phyloP scores from a whole-genome alignment of 2,888 invertebrate genomes.

The Punctoribates punctum region DNA sequence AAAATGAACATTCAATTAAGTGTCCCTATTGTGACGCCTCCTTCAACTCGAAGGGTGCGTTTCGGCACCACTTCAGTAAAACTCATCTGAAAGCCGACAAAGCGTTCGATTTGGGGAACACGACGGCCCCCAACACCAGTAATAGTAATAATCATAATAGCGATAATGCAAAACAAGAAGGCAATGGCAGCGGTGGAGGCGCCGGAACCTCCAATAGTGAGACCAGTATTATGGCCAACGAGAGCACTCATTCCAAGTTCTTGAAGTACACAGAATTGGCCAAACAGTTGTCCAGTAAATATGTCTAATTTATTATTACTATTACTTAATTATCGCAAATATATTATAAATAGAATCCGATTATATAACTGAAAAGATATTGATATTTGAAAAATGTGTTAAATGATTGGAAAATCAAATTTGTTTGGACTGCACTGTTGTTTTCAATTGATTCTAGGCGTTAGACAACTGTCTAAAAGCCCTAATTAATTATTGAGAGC shows the following conservation, averaged over 20 bases:
- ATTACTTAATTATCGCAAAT: constrained; percentile 3
- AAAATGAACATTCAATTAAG: constrained; percentile 64
- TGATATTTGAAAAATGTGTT: background rate
- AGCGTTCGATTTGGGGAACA: constrained; percentile 66
- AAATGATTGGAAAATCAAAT: background rate
- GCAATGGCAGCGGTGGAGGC: constrained; percentile 59
- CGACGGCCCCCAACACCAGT: constrained; percentile 8
- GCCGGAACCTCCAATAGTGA: constrained; percentile 55
- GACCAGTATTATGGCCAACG: constrained; percentile 61
- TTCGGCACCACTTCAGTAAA: constrained; percentile 90
- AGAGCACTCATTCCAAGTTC: constrained; percentile 94
- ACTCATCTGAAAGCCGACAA: constrained; percentile 92
- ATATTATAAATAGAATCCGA: background rate
- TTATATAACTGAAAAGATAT: background rate
- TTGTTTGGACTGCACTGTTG: background rate
- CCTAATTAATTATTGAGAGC: constrained; percentile 15
- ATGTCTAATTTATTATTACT: constrained; percentile 53
- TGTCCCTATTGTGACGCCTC: constrained; percentile 93
- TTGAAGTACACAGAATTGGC: constrained; percentile 97
- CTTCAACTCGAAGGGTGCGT: constrained; percentile 93
- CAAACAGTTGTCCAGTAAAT: constrained; percentile 95
- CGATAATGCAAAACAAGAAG: constrained; percentile 58
- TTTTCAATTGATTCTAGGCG: background rate
- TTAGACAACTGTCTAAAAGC: background rate
- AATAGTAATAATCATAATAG: constrained; percentile 50